A percentile compares a stretch with the other conserved stretches of the same genome.
Conservation (phyloP, 23 tunicate species). For the Ciona savignyi region DNA sequence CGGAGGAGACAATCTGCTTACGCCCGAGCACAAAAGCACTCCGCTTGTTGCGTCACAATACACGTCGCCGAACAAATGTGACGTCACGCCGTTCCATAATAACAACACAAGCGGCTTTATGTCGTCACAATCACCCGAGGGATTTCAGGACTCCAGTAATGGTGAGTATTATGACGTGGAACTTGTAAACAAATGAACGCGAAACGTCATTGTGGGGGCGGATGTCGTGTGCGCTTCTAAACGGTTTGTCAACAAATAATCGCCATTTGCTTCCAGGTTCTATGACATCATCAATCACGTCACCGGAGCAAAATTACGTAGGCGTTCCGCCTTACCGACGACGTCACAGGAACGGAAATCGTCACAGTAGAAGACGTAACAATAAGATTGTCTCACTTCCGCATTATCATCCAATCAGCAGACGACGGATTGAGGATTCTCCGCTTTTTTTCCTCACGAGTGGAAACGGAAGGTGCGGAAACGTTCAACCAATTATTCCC, state of each 20-base stretch:
- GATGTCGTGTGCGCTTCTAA: too few relatives aligned
- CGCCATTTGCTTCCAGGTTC: too few relatives aligned
- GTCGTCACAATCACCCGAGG: constrained; percentile 6
- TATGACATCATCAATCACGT: background rate
- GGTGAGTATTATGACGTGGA: background rate
- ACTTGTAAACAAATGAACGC: background rate
- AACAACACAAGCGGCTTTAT: constrained; percentile 19
- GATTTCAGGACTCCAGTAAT: background rate
- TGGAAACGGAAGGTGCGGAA: constrained; percentile 73
- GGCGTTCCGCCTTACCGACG: constrained; percentile 54
- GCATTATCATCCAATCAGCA: constrained; percentile 80
- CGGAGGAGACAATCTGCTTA: background rate
- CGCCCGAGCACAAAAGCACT: constrained; percentile 2
- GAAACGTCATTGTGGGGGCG: background rate
- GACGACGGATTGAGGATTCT: constrained; percentile 33
- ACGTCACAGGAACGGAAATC: constrained; percentile 20
- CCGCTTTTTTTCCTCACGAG: constrained; percentile 68
- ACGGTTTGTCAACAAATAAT: too few relatives aligned
- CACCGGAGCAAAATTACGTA: constrained; percentile 1
- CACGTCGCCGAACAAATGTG: background rate
- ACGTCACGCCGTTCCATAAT: constrained; percentile 3
- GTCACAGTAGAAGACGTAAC: constrained; percentile 24
- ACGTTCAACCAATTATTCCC: too few relatives aligned
- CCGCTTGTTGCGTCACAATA: background rate
- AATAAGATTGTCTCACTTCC: constrained; percentile 54